A percentile compares a stretch with the other conserved stretches of the same genome.
phyloP scores from a whole-genome alignment of 2,797 vertebrate species.

The Ctenochaetus hawaiiensis region DNA sequence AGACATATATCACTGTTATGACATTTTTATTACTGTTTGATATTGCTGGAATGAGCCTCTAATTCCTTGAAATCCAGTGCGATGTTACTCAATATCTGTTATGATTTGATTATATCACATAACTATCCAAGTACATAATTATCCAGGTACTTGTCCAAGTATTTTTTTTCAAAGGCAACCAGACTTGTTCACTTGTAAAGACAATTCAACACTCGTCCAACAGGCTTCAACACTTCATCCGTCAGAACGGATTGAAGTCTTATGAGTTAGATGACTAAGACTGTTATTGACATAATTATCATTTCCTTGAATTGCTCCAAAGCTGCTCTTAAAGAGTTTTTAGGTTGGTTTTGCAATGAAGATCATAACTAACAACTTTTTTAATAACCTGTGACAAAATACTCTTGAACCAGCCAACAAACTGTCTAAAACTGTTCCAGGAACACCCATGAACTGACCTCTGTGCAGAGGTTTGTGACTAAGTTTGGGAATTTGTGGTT shows the following conservation, averaged over 20 bases:
- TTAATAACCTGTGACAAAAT: conserved; percentile 2
- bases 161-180: conserved; percentile 5
- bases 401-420: background rate
- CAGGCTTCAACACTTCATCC: conserved; percentile 7
- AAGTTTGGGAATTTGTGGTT: background rate
- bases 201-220: conserved; percentile 18
- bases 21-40: conserved; percentile 34
- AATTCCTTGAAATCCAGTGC: background rate
- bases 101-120: conserved; percentile 10
- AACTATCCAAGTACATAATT: background rate
- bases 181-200: conserved; percentile 31
- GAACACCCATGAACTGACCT: background rate
- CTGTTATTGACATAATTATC: background rate
- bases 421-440: background rate
- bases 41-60: background rate
- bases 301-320: conserved; percentile 4
- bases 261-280: conserved; percentile 22
- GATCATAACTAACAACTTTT: background rate
- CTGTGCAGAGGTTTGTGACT: background rate
- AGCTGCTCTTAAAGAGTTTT: background rate
- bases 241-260: conserved; percentile 7
- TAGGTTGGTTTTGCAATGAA: background rate
- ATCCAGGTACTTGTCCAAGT: no score
- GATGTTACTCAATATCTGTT: background rate
- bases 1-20: conserved; percentile 10